Conservation (phyloP, 2,797 vertebrate genomes). For the Aeoliscus strigatus region DNA sequence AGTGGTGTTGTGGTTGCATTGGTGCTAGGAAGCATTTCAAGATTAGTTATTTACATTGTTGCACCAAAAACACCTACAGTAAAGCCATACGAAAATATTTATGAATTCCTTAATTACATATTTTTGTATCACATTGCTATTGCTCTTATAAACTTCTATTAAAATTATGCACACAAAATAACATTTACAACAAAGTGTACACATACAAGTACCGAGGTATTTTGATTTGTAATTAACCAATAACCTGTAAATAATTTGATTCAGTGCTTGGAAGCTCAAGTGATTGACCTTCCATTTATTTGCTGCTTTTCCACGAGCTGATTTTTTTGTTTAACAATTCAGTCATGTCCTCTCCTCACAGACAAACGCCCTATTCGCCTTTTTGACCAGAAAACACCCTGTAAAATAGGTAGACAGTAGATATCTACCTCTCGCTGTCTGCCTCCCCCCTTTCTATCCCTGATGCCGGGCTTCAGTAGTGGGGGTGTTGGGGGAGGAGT, state of each 20-base stretch:
- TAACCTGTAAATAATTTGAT: constrained; percentile 17
- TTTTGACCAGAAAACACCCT: constrained; percentile 44
- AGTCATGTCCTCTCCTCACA: constrained; percentile 43
- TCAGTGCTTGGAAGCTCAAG: constrained; percentile 20
- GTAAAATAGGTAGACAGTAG: constrained; percentile 46
- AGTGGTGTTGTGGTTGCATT: constrained; percentile 28
- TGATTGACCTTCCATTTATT: constrained; percentile 14
- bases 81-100: constrained; percentile 76
- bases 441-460: constrained; percentile 39
- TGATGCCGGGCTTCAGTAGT: constrained; percentile 75
- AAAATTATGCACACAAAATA: constrained; percentile 48
- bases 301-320: constrained; percentile 52
- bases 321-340: constrained; percentile 23
- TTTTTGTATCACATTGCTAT: constrained; percentile 71
- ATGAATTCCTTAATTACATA: constrained; percentile 63
- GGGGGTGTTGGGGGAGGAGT: constrained; percentile 74
- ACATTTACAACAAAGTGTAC: constrained; percentile 31
- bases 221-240: constrained; percentile 19
- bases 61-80: constrained; percentile 68
- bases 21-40: constrained; percentile 26
- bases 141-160: constrained; percentile 38
- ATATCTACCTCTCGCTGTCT: constrained; percentile 46
- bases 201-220: constrained; percentile 32
- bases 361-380: constrained; percentile 21
- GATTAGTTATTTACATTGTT: constrained; percentile 51